phyloP scores from a whole-genome alignment of 2,888 invertebrate species.

The Eupithecia abbreviata region DNA sequence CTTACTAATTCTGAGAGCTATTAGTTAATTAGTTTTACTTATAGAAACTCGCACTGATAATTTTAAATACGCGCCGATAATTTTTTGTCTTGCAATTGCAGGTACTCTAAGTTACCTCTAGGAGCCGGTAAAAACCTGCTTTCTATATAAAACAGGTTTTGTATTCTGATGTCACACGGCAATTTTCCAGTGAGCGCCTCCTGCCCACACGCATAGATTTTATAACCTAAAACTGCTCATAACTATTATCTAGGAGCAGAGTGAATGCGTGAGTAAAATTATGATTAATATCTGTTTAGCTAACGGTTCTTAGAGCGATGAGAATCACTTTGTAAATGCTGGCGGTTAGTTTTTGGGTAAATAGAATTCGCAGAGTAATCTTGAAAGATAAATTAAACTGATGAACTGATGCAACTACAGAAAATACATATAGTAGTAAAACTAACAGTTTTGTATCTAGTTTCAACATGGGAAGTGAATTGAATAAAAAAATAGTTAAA shows the following conservation, averaged over 20 bases:
- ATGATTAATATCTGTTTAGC: conserved; percentile 83
- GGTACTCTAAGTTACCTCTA: background rate
- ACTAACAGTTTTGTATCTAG: background rate
- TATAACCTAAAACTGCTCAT: conserved; percentile 76
- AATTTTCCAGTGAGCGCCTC: conserved; percentile 78
- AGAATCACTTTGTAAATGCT: conserved; percentile 51
- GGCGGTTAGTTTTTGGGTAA: conserved; percentile 1
- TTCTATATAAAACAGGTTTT: background rate
- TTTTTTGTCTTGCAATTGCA: background rate
- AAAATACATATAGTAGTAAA: background rate
- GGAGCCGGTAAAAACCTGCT: background rate
- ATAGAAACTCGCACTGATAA: background rate
- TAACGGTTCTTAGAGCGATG: conserved; percentile 70
- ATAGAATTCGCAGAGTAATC: background rate
- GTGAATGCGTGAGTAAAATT: conserved; percentile 79
- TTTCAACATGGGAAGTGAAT: no score
- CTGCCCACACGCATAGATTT: conserved; percentile 76
- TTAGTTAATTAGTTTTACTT: no score
- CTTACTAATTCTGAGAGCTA: no score
- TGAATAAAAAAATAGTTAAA: no score
- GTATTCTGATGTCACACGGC: conserved; percentile 70
- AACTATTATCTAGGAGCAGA: conserved; percentile 79
- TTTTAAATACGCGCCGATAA: background rate
- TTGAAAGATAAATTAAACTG: background rate
- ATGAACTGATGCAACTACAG: background rate